Evolutionary conservation across 2,888 invertebrate genomes (phyloP), one percentile per base, ranked within the genome.

Genomic region (Pandemis cinnamomeana): DNA sequence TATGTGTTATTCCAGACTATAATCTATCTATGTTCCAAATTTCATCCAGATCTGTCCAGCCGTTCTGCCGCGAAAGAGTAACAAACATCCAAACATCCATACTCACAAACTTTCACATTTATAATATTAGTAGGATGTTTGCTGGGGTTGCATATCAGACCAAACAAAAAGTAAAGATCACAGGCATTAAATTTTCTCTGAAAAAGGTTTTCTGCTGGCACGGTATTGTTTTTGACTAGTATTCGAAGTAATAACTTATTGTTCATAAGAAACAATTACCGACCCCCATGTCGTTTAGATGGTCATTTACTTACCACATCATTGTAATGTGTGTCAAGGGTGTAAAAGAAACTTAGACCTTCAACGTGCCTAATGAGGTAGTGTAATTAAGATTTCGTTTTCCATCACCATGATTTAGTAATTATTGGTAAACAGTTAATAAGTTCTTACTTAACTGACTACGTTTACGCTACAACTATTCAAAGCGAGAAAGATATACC

Each of bases 381-480:
- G 55, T 8, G 7, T 67, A 42, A 44, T 44, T 63, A 44, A 20
- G 41, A 20, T 60, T n/a, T 64, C 15, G 41, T 7, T 60, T 44
- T 8, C 27, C 41, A 27, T 51, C 41, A 51, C 20, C 64, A 67
- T 63, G 11, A 46, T 42, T 36, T 61, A 55, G 48, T 62, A 61
- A 67, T 36, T 61, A 41, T 13, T 67, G 42, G 27, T 44, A 72
- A 67, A 20, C 20, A 53, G 61, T 67, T 8, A 68, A 51, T 62
- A 62, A 55, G 20, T 44, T 36, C 68, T 67, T 55, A 41, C 46
- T 13, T 62, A 71, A 74, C 53, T 46, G 67, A 62, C 67, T 55
- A 36, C 61, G 71, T 73, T 61, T 27, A 72, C 44, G 62, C 13
- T 15, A n/a, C 5, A 42, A 72, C 68, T 41, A 69, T n/a, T 64